Evolutionary conservation across 2,888 invertebrate species (phyloP), one percentile per base, ranked within the genome.

Genomic region (Hemicrepidius hirtus): DNA sequence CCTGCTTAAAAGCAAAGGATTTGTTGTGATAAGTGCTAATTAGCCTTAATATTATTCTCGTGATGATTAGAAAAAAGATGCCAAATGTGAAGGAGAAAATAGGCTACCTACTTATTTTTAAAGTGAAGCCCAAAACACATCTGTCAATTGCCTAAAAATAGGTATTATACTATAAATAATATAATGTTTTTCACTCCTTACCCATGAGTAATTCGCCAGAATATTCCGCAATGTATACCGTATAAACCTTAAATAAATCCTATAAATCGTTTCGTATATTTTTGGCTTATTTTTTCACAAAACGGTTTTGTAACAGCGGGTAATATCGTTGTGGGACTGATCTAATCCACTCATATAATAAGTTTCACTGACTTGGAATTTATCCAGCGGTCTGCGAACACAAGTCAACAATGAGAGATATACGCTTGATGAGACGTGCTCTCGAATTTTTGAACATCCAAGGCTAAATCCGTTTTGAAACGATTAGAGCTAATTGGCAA

Each of bases 111-210:
- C 41, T 53, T 71, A 65, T 64, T 69, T 65, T 60, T 67, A 73
- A 66, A 55, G 28, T 53, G 35, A 65, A 62, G 63, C 70, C 73
- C 65, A 73, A 60, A 73, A 66, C 69, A 72, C 72, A 68, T 73
- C 69, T 53, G 70, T 73, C 73, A 70, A 73, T 65, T 59, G 62
- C 49, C 66, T 69, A 73, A 66, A 73, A 73, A 73, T 73, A 73
- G 24, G 49, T 40, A 60, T 68, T 60, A 60, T 68, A 60, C 68
- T 68, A 68, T 68, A 68, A 68, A 68, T 68, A 68, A 68, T 60
- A 40, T 50, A 59, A 59, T 68, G 57, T 57, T 57, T 57, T 57
- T 57, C 57, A 57, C 57, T 57, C 57, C 18, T 41, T 37, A 46
- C 64, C 35, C 46, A 59, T 70, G 70, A 70, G 70, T 70, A 70